phyloP scores from a whole-genome alignment of 2,888 invertebrate genomes.

The Agrenia bidenticulata region DNA sequence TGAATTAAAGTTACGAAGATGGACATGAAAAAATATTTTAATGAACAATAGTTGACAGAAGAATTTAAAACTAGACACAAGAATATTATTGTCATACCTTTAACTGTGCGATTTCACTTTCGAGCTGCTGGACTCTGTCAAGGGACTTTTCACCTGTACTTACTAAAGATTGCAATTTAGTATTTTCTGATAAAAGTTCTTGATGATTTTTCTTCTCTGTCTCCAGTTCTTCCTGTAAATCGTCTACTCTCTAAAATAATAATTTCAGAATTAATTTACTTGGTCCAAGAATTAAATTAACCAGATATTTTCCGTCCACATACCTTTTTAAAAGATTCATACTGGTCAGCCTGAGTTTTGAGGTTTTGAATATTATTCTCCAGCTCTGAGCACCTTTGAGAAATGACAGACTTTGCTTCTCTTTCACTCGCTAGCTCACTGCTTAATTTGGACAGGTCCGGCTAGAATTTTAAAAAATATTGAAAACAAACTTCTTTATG shows the following conservation, averaged over 20 bases:
- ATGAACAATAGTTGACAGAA: too few species aligned
- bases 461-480: constrained; percentile 15
- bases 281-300: too few species aligned
- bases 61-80: background rate
- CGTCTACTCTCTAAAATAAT: constrained; percentile 24
- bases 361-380: constrained; percentile 40
- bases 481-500: background rate
- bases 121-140: constrained; percentile 25
- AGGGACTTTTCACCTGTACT: constrained; percentile 22
- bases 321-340: constrained; percentile 29
- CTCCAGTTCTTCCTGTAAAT: constrained; percentile 20
- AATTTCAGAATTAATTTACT: background rate
- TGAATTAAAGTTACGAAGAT: too few species aligned
- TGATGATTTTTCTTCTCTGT: constrained; percentile 20
- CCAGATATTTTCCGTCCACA: too few species aligned
- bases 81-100: constrained; percentile 18
- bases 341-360: constrained; percentile 35
- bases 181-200: constrained; percentile 33
- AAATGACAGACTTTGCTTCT: constrained; percentile 40
- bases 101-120: constrained; percentile 26
- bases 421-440: constrained; percentile 28
- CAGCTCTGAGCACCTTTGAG: constrained; percentile 37
- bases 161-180: constrained; percentile 31
- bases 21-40: too few species aligned
- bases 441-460: constrained; percentile 28